A percentile compares a stretch with the other conserved stretches of the same genome.
These are phyloP conservation scores for Synergus gifuensis DNA, from an alignment of 2,888 invertebrate species.

Conservation along the genomic window DNA sequence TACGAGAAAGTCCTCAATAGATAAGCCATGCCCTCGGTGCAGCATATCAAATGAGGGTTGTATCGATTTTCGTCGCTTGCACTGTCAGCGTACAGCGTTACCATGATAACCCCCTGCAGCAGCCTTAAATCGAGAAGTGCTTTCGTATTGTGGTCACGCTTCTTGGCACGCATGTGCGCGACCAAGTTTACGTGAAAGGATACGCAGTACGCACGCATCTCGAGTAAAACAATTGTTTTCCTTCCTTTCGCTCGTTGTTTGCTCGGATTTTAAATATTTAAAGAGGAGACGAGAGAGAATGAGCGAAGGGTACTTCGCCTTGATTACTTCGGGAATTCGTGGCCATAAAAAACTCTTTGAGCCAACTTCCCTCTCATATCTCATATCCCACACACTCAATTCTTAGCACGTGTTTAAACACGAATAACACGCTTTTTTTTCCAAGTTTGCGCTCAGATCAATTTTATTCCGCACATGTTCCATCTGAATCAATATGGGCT, in stretches of 20 bases:
- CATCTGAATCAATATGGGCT: background rate
- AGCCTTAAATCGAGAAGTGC: constrained; percentile 55
- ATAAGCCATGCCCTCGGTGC: constrained; percentile 65
- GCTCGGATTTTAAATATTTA: constrained; percentile 18
- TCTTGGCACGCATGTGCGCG: constrained; percentile 56
- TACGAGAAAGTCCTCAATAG: constrained; percentile 52
- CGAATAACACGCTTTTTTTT: background rate
- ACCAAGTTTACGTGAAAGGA: constrained; percentile 34
- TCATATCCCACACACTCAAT: background rate
- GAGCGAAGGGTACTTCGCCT: constrained; percentile 5
- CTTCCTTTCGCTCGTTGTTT: background rate
- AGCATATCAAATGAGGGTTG: constrained; percentile 69
- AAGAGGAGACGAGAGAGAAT: background rate
- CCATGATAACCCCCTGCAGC: constrained; percentile 73
- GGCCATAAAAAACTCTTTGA: constrained; percentile 10
- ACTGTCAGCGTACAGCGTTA: constrained; percentile 73
- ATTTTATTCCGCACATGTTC: constrained; percentile 1
- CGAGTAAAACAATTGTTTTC: constrained; percentile 33
- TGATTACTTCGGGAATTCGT: constrained; percentile 12
- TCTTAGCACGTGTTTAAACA: constrained; percentile 3
- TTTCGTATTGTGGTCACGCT: constrained; percentile 51
- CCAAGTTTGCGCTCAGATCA: background rate
- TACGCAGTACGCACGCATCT: background rate
- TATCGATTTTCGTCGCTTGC: constrained; percentile 72
- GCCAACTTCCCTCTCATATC: background rate